A percentile compares a stretch with the other conserved stretches of the same genome.
Conservation (phyloP, 37 sponge, comb jelly and placozoan species). For the Aplysina aerophoba region DNA sequence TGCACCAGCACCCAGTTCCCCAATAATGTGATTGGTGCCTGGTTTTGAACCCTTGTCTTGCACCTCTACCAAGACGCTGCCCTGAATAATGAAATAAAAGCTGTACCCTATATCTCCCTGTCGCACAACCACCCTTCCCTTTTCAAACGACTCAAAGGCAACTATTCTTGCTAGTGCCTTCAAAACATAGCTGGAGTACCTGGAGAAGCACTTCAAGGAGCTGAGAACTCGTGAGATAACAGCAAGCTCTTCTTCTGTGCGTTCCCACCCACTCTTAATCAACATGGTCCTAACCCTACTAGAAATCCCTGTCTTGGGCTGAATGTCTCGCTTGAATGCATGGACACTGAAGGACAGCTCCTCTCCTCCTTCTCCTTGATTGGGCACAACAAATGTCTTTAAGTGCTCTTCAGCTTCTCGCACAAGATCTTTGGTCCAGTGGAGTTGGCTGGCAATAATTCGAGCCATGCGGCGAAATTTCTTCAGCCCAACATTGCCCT, state of each 20-base stretch:
- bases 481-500: neutral
- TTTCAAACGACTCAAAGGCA: constrained; percentile 68
- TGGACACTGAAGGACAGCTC: constrained; percentile 50
- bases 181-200: constrained; percentile 67
- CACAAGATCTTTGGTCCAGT: constrained; percentile 39
- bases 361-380: neutral
- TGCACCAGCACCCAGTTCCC: constrained; percentile 71
- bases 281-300: constrained; percentile 61
- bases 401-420: constrained; percentile 45
- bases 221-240: constrained; percentile 40
- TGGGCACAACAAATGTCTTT: constrained; percentile 32
- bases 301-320: constrained; percentile 43
- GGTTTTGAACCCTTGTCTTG: constrained; percentile 51
- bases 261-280: constrained; percentile 44
- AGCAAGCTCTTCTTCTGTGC: constrained; percentile 58
- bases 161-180: constrained; percentile 68
- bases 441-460: constrained; percentile 48
- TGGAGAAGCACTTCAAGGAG: constrained; percentile 66
- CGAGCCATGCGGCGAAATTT: constrained; percentile 45
- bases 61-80: constrained; percentile 68
- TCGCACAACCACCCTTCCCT: constrained; percentile 67
- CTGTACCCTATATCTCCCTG: constrained; percentile 77
- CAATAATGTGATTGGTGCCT: constrained; percentile 47
- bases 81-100: constrained; percentile 85
- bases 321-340: constrained; percentile 49